Percentiles rank a stretch among this genome's conserved stretches.
Conservation (phyloP, 2,113 vertebrate genomes). For the Mugil cephalus region DNA sequence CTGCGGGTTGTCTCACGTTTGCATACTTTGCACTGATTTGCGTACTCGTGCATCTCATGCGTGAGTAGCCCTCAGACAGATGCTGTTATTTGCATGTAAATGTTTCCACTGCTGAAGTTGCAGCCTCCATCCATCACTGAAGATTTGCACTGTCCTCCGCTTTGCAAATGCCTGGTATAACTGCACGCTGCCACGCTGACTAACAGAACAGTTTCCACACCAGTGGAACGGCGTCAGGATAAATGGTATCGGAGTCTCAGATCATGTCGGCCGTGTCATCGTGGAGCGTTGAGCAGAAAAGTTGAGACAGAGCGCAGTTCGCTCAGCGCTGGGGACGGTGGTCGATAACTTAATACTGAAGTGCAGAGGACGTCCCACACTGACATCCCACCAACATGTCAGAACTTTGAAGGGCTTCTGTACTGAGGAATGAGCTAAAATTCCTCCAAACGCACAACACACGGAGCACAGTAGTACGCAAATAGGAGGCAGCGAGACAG, state of each 20-base stretch:
- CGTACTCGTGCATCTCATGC: slow-evolving; percentile 36
- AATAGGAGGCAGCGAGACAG: too few species aligned
- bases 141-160: slow-evolving; percentile 31
- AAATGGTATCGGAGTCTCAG: slow-evolving; percentile 18
- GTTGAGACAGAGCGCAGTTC: slow-evolving; percentile 19
- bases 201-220: slow-evolving; percentile 16
- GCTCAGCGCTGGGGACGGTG: not conserved
- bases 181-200: slow-evolving; percentile 2
- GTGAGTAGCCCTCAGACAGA: slow-evolving; percentile 62
- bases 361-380: not conserved
- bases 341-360: slow-evolving; percentile 14
- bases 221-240: slow-evolving; percentile 9
- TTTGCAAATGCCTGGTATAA: not conserved
- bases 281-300: slow-evolving; percentile 15
- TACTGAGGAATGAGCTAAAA: too few species aligned
- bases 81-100: slow-evolving; percentile 75
- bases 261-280: slow-evolving; percentile 18
- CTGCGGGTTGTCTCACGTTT: slow-evolving; percentile 10
- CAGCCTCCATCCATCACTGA: slow-evolving; percentile 68
- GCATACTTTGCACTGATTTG: not conserved
- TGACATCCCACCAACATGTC: too few species aligned
- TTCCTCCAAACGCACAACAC: too few species aligned
- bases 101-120: slow-evolving; percentile 59
- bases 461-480: too few species aligned
- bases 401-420: too few species aligned